These are phyloP conservation scores for Porites lutea DNA, from an alignment of 64 coral and sea anemone species.

Conservation along the genomic window DNA sequence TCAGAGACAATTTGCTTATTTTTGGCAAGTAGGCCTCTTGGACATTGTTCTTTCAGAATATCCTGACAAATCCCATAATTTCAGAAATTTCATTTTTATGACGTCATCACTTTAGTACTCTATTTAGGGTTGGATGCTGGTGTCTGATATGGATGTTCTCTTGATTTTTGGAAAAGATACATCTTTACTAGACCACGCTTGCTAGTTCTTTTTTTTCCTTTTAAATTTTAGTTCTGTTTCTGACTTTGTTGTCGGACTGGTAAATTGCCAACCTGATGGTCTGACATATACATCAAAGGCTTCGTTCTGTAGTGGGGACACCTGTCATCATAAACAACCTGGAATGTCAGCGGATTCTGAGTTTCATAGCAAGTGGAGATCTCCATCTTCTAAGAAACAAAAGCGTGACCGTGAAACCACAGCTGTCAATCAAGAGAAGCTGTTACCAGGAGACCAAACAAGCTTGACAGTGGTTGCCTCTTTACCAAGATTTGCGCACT, in stretches of 20 bases:
- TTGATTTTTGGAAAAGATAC: too few relatives aligned
- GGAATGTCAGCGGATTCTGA: background rate
- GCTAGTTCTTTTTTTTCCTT: background rate
- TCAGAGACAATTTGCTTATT: too few relatives aligned
- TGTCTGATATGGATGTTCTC: too few relatives aligned
- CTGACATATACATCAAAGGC: slow-evolving; percentile 12
- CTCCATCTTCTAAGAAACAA: background rate
- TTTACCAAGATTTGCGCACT: background rate
- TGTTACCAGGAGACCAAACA: slow-evolving; percentile 26
- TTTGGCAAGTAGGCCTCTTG: too few relatives aligned
- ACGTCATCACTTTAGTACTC: too few relatives aligned
- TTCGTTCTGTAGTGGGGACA: background rate
- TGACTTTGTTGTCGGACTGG: slow-evolving; percentile 12
- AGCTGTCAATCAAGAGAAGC: background rate
- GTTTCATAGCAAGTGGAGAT: too few relatives aligned
- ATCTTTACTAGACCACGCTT: too few relatives aligned
- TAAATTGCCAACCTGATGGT: background rate
- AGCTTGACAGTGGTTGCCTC: slow-evolving; percentile 17
- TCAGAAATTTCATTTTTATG: too few relatives aligned
- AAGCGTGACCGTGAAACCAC: background rate
- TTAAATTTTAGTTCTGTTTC: slow-evolving; percentile 12
- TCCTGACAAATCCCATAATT: too few relatives aligned
- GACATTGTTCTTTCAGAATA: too few relatives aligned
- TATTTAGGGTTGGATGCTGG: too few relatives aligned
- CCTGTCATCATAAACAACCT: background rate